Conservation (phyloP, 2,113 vertebrate genomes). For the Macrotus californicus region DNA sequence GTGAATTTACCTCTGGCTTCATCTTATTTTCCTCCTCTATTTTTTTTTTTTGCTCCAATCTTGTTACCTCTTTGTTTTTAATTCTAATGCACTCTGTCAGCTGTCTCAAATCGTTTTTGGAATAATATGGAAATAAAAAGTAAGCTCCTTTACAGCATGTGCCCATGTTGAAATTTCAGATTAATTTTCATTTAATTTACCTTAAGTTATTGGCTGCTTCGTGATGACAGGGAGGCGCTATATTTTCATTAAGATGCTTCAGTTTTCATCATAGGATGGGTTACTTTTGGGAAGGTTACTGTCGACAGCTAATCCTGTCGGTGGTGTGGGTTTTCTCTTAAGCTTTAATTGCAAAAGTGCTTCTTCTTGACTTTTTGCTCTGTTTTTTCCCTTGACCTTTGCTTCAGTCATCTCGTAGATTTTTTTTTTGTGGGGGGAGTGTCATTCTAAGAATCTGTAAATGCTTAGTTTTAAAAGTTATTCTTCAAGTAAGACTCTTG, state of each 20-base stretch:
- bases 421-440: background rate
- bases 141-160: background rate
- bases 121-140: conserved; percentile 11
- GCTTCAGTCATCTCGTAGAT: conserved; percentile 25
- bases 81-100: background rate
- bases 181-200: conserved; percentile 42
- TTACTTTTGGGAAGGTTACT: conserved; percentile 20
- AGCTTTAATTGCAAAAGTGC: background rate
- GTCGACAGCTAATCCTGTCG: conserved; percentile 30
- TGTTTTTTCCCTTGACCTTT: conserved; percentile 46
- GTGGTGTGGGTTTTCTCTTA: conserved; percentile 32
- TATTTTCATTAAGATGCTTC: conserved; percentile 46
- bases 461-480: conserved; percentile 21
- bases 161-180: conserved; percentile 21
- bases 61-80: conserved; percentile 14
- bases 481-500: background rate
- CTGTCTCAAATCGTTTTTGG: background rate
- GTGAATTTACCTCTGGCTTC: background rate
- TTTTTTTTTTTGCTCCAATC: conserved; percentile 2
- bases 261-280: background rate
- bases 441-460: conserved; percentile 18
- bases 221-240: background rate
- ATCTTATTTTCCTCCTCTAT: background rate
- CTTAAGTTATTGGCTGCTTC: background rate
- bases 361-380: conserved; percentile 40